A percentile compares a stretch with the other conserved stretches of the same genome.
These are phyloP conservation scores for Zingel zingel DNA, from an alignment of 2,113 vertebrate genomes.

Conservation along the genomic window DNA sequence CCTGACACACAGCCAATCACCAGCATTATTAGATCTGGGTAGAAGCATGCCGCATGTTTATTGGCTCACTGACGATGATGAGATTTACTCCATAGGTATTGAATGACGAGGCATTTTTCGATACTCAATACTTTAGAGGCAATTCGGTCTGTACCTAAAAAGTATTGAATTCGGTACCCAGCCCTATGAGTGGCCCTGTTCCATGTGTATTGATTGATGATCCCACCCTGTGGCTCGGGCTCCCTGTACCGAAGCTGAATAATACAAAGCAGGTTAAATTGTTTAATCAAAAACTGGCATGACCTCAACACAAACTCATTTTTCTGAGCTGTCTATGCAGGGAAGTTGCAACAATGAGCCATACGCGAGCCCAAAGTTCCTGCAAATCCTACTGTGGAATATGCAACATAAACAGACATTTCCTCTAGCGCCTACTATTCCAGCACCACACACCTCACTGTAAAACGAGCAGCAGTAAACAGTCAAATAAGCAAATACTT, in stretches of 20 bases:
- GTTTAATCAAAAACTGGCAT: constrained; percentile 50
- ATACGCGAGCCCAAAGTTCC: constrained; percentile 60
- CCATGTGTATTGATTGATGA: background rate
- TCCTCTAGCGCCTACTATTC: constrained; percentile 63
- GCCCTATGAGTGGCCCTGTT: background rate
- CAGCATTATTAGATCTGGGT: too few relatives aligned
- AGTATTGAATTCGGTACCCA: too few relatives aligned
- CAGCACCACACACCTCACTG: background rate
- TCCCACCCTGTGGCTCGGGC: background rate
- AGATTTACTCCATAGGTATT: too few relatives aligned
- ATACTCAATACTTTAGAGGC: too few relatives aligned
- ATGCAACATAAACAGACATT: constrained; percentile 75
- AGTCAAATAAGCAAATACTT: background rate
- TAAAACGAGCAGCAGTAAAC: constrained; percentile 30
- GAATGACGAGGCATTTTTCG: too few relatives aligned
- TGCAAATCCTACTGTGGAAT: constrained; percentile 58
- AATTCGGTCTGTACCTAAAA: too few relatives aligned
- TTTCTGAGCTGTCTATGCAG: constrained; percentile 57
- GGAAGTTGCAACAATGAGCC: constrained; percentile 79
- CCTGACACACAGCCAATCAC: too few relatives aligned
- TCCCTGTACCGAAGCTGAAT: background rate
- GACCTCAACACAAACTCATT: constrained; percentile 63
- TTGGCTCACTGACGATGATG: too few relatives aligned
- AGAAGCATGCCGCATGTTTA: too few relatives aligned
- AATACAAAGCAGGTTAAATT: constrained; percentile 38